These are phyloP conservation scores for Hemistola chrysoprasaria DNA, from an alignment of 2,888 invertebrate species.

Conservation along the genomic window DNA sequence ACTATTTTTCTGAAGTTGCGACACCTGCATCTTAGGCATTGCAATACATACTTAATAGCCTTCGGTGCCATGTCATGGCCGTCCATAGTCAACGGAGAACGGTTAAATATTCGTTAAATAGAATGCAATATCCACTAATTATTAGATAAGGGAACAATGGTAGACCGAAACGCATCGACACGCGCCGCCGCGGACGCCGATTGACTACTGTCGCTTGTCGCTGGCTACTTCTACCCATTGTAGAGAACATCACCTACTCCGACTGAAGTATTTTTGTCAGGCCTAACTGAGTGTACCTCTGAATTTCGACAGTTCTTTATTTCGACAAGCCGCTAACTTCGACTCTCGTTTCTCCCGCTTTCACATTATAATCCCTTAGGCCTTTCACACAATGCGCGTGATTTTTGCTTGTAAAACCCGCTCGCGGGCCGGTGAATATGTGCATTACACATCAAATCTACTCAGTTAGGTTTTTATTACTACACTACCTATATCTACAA, in stretches of 20 bases:
- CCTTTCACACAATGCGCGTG: no score
- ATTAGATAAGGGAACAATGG: constrained; percentile 49
- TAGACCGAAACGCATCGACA: constrained; percentile 36
- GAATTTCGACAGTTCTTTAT: no score
- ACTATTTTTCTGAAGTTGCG: constrained; percentile 2
- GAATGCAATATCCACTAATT: constrained; percentile 60
- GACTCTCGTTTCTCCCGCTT: no score
- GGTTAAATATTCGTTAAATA: constrained; percentile 28
- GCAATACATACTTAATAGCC: constrained; percentile 18
- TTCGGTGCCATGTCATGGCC: constrained; percentile 19
- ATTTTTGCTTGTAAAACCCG: no score
- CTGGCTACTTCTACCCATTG: constrained; percentile 14
- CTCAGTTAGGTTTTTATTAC: no score
- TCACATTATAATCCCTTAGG: no score
- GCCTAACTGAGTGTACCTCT: neutral
- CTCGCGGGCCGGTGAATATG: no score
- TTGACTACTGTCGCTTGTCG: constrained; percentile 34
- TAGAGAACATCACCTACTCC: constrained; percentile 7
- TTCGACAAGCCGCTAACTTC: no score
- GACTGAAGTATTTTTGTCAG: constrained; percentile 2
- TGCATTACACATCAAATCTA: no score
- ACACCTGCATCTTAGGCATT: constrained; percentile 5
- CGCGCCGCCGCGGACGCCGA: constrained; percentile 37
- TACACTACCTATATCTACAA: no score
- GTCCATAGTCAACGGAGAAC: constrained; percentile 27